These are phyloP conservation scores for Patella caerulea DNA, from an alignment of 2,888 invertebrate genomes.

Conservation along the genomic window DNA sequence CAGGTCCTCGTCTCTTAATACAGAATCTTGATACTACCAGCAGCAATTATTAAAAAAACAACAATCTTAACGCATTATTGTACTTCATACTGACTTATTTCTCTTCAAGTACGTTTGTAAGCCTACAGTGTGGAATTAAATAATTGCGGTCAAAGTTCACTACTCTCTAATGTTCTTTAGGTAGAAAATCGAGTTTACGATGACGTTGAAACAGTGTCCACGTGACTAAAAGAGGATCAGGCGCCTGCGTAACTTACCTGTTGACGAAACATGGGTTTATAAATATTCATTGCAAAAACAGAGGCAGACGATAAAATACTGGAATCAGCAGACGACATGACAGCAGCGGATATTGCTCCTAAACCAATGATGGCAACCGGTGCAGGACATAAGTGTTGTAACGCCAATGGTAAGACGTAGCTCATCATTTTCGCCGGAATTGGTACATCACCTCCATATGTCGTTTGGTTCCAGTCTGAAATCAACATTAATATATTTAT, in stretches of 20 bases:
- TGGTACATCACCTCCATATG: conserved; percentile 28
- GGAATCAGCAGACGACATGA: conserved; percentile 48
- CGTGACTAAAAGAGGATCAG: too few species aligned
- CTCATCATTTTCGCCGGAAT: conserved; percentile 24
- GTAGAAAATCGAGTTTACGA: too few species aligned
- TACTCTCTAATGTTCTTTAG: too few species aligned
- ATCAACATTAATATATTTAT: neutral
- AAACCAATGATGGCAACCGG: conserved; percentile 41
- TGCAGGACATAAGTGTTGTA: conserved; percentile 40
- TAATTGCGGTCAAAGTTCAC: too few species aligned
- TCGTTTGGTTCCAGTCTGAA: conserved; percentile 43
- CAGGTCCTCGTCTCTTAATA: too few species aligned
- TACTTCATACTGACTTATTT: too few species aligned
- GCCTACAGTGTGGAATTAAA: too few species aligned
- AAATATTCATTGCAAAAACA: conserved; percentile 41
- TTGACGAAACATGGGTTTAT: conserved; percentile 33
- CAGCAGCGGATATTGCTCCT: conserved; percentile 46
- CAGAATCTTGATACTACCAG: too few species aligned
- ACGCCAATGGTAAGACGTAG: conserved; percentile 36
- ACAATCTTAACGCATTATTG: too few species aligned
- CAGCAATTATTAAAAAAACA: too few species aligned
- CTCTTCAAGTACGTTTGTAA: too few species aligned
- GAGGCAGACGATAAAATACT: conserved; percentile 36
- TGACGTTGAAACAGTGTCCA: too few species aligned
- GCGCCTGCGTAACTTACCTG: conserved; percentile 28